A percentile compares a stretch with the other conserved stretches of the same genome.
phyloP scores from a whole-genome alignment of 64 coral and sea anemone species.

The Acropora yongei region DNA sequence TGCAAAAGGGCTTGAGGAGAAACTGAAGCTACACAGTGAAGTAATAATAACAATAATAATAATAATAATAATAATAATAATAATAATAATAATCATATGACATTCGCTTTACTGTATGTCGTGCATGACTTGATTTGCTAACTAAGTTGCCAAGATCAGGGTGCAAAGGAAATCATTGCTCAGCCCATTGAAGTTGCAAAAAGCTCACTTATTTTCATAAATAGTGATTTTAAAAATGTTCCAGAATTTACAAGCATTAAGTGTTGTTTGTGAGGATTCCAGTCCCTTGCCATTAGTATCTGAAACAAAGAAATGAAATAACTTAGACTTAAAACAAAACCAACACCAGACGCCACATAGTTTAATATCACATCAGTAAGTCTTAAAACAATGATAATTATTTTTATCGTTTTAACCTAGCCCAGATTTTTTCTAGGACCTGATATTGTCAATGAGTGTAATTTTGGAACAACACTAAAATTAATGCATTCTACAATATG shows the following conservation, averaged over 20 bases:
- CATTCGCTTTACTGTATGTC: background rate
- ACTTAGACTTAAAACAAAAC: background rate
- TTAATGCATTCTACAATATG: too few relatives aligned
- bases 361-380: background rate
- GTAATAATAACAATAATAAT: too few relatives aligned
- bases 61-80: too few relatives aligned
- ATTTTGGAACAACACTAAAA: too few relatives aligned
- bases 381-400: background rate
- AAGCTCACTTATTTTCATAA: constrained; percentile 32
- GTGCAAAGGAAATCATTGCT: background rate
- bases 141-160: background rate
- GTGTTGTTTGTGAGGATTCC: constrained; percentile 24
- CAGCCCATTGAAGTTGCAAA: constrained; percentile 16
- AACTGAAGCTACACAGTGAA: too few relatives aligned
- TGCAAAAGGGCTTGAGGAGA: too few relatives aligned
- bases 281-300: constrained; percentile 53
- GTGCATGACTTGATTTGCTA: background rate
- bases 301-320: constrained; percentile 21
- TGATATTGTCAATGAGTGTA: too few relatives aligned
- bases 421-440: too few relatives aligned
- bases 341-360: background rate
- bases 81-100: background rate
- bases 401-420: too few relatives aligned
- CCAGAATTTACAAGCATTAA: constrained; percentile 62
- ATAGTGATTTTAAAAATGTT: constrained; percentile 55